Evolutionary conservation across 2,888 invertebrate species (phyloP).

Genomic region (Scotopteryx bipunctaria): DNA sequence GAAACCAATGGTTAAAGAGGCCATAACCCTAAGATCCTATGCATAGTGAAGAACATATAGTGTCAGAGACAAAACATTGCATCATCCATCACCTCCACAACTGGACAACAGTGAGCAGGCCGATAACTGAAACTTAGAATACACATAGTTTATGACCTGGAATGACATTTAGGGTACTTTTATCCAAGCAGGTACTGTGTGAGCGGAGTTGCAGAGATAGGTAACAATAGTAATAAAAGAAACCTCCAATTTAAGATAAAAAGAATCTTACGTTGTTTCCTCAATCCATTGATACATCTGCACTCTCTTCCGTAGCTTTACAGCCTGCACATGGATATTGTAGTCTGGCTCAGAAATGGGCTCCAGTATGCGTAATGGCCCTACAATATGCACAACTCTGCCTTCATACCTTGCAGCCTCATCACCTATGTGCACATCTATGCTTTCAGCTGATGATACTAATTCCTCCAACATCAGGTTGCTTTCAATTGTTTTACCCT

Average conservation of each 20-base stretch:
- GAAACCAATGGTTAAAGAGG: too few relatives aligned
- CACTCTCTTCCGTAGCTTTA: conserved; percentile 92
- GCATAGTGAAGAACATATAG: too few relatives aligned
- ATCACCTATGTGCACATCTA: conserved; percentile 88
- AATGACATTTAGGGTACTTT: too few relatives aligned
- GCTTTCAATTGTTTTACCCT: conserved; percentile 92
- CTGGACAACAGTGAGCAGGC: too few relatives aligned
- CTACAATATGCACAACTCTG: conserved; percentile 89
- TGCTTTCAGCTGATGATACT: conserved; percentile 72
- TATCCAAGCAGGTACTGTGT: too few relatives aligned
- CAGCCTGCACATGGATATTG: conserved; percentile 91
- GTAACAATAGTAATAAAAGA: too few relatives aligned
- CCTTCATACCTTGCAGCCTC: conserved; percentile 87
- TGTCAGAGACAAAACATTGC: too few relatives aligned
- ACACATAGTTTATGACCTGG: too few relatives aligned
- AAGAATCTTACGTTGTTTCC: conserved; percentile 83
- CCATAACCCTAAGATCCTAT: too few relatives aligned
- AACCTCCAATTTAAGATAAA: not conserved
- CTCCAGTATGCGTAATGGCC: conserved; percentile 88
- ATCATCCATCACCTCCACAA: too few relatives aligned
- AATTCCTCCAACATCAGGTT: conserved; percentile 92
- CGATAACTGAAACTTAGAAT: too few relatives aligned
- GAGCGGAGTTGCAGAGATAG: too few relatives aligned
- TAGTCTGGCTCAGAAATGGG: conserved; percentile 94
- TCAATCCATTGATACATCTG: conserved; percentile 98